Conservation (phyloP, 2,888 invertebrate species). For the Plemyria rubiginata region DNA sequence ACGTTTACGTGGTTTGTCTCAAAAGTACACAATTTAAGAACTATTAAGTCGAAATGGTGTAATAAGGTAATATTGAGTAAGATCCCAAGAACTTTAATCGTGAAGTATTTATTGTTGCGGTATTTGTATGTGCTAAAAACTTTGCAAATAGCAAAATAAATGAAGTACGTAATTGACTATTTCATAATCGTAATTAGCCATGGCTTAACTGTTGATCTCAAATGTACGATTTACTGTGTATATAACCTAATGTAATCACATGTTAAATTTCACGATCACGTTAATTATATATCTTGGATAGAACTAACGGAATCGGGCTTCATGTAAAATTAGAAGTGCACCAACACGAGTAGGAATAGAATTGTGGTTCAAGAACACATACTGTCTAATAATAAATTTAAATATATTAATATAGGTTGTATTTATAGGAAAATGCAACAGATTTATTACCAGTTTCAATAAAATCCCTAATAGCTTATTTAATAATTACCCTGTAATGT, state of each 20-base stretch:
- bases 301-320: conserved; percentile 68
- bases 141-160: conserved; percentile 25
- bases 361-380: conserved; percentile 66
- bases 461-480: background rate
- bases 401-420: conserved; percentile 57
- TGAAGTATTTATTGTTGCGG: conserved; percentile 14
- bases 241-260: conserved; percentile 78
- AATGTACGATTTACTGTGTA: conserved; percentile 78
- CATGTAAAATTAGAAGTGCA: conserved; percentile 76
- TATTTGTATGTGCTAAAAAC: conserved; percentile 32
- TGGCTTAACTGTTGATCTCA: conserved; percentile 83
- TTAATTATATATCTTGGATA: conserved; percentile 60
- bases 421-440: conserved; percentile 57
- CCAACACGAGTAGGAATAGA: conserved; percentile 80
- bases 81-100: background rate
- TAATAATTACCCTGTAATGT: background rate
- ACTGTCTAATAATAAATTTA: conserved; percentile 73
- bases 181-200: conserved; percentile 63
- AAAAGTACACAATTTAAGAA: background rate
- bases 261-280: conserved; percentile 80
- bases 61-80: background rate
- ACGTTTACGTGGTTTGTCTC: no score
- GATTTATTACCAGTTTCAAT: conserved; percentile 50
- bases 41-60: background rate
- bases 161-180: conserved; percentile 53